Evolutionary conservation across 2,797 vertebrate genomes (phyloP).

Genomic region (Sciaenops ocellatus): DNA sequence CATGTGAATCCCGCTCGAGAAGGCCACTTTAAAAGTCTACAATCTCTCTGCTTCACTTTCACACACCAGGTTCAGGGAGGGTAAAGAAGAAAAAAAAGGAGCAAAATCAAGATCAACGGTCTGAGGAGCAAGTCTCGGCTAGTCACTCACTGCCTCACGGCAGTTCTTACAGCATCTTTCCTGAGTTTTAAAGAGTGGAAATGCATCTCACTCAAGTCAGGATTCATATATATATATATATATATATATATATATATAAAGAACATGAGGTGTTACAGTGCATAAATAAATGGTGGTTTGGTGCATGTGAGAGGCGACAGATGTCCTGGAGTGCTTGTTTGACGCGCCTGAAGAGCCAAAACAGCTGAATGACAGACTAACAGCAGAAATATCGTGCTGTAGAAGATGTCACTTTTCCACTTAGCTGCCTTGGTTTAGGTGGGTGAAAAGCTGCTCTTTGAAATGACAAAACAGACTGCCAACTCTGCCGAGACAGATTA

Average conservation of each 20-base stretch:
- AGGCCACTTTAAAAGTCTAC: conserved; percentile 67
- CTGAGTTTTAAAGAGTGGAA: conserved; percentile 22
- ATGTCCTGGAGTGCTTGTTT: conserved; percentile 37
- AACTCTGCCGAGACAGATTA: background rate
- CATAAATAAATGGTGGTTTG: conserved; percentile 27
- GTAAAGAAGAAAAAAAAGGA: conserved; percentile 3
- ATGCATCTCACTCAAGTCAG: conserved; percentile 29
- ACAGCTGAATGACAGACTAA: conserved; percentile 28
- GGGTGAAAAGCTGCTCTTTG: conserved; percentile 19
- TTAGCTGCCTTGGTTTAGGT: conserved; percentile 16
- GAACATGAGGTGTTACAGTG: conserved; percentile 6
- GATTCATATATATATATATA: background rate
- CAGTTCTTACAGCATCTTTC: conserved; percentile 19
- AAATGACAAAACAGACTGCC: conserved; percentile 16
- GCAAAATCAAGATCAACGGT: conserved; percentile 49
- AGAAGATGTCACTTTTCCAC: conserved; percentile 25
- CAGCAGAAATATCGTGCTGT: conserved; percentile 6
- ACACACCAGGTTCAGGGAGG: conserved; percentile 39
- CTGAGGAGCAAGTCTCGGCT: conserved; percentile 41
- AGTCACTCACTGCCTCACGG: conserved; percentile 34
- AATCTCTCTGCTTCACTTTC: conserved; percentile 57
- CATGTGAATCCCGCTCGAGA: conserved; percentile 73
- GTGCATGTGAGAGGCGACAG: conserved; percentile 32
- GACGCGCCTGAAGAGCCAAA: conserved; percentile 32
- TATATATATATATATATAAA: background rate